phyloP scores from a whole-genome alignment of 2,797 vertebrate species.

The Vultur gryphus region DNA sequence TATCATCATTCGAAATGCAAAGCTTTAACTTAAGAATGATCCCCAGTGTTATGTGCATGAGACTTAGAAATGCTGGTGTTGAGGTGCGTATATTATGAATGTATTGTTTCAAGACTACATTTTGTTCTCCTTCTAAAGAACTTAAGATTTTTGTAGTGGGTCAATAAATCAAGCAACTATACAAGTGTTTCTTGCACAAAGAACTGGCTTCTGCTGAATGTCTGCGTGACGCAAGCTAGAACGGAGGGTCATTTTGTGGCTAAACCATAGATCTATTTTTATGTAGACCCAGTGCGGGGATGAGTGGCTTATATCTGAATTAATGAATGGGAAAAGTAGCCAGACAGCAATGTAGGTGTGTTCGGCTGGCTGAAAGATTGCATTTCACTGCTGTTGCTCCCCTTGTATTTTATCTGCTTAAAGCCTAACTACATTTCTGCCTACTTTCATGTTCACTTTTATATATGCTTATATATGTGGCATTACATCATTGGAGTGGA shows the following conservation, averaged over 20 bases:
- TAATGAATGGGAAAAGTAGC: background rate
- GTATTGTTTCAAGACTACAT: background rate
- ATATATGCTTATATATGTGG: background rate
- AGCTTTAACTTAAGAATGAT: background rate
- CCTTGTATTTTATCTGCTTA: background rate
- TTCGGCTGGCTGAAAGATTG: background rate
- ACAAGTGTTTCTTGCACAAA: background rate
- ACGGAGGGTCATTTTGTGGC: background rate
- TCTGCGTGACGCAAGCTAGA: background rate
- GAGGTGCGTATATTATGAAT: background rate
- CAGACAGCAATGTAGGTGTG: background rate
- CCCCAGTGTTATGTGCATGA: background rate
- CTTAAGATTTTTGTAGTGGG: background rate
- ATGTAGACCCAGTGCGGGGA: too few relatives aligned
- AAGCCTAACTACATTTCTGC: background rate
- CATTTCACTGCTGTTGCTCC: background rate
- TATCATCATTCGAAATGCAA: background rate
- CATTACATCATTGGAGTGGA: background rate
- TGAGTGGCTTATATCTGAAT: background rate
- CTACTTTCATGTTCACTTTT: background rate
- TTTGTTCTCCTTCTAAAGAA: background rate
- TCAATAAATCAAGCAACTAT: background rate
- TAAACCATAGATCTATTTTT: background rate
- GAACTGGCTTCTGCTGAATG: background rate
- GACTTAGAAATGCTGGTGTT: background rate